A percentile compares a stretch with the other conserved stretches of the same genome.
phyloP scores from a whole-genome alignment of 2,113 vertebrate species.

The Sturnira hondurensis region DNA sequence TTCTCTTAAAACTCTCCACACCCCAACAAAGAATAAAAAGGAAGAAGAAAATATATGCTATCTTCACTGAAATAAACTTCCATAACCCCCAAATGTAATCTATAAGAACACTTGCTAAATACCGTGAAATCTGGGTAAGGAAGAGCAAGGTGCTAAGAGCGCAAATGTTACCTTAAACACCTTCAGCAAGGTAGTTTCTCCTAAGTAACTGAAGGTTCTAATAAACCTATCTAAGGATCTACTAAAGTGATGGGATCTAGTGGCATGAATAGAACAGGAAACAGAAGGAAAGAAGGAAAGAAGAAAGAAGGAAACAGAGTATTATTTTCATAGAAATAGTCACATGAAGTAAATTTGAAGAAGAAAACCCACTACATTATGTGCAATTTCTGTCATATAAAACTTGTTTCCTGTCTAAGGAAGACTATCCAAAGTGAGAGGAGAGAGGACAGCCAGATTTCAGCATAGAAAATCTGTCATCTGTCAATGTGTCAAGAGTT shows the following conservation, averaged over 20 bases:
- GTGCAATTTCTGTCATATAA: background rate
- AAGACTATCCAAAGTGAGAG: background rate
- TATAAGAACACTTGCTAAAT: background rate
- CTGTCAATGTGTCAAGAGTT: background rate
- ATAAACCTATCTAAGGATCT: background rate
- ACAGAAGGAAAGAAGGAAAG: too few relatives aligned
- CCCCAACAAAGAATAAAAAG: background rate
- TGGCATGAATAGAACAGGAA: background rate
- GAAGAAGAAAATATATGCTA: background rate
- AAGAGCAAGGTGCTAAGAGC: background rate
- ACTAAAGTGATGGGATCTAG: background rate
- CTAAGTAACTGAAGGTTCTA: background rate
- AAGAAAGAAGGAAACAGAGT: background rate
- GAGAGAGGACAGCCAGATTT: background rate
- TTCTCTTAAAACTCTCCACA: background rate
- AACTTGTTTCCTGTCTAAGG: background rate
- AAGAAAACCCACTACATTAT: background rate
- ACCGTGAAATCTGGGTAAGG: background rate
- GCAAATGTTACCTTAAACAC: background rate
- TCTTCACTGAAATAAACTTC: background rate
- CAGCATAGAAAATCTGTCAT: background rate
- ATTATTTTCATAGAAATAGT: constrained; percentile 1
- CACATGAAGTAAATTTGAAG: background rate
- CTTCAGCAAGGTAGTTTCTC: background rate
- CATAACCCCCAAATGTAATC: background rate